Percentiles rank a stretch among this genome's conserved stretches.
Evolutionary conservation across 1,140 invertebrate genomes (phyloP).

Genomic region (Polyergus mexicanus): DNA sequence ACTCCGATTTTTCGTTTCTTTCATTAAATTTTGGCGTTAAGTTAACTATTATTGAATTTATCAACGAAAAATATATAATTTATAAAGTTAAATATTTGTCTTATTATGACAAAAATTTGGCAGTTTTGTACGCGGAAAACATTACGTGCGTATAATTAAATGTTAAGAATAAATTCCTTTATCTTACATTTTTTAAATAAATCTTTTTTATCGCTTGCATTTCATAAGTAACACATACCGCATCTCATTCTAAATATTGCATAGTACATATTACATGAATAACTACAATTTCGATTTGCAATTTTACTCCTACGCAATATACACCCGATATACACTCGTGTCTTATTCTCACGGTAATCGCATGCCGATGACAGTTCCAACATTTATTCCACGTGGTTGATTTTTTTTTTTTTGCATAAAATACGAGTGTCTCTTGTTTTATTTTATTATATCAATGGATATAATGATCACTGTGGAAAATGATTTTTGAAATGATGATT

Average conservation of each 20-base stretch:
- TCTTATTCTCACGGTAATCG: not conserved
- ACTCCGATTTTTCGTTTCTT: not conserved
- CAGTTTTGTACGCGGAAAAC: no score
- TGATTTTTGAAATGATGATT: no score
- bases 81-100: constrained; percentile 5
- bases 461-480: no score
- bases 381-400: no score
- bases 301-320: no score
- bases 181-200: not conserved
- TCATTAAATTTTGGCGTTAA: not conserved
- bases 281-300: not conserved
- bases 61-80: not conserved
- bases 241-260: not conserved
- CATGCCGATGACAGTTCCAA: no score
- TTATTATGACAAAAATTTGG: no score
- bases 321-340: no score
- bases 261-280: not conserved
- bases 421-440: no score
- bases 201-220: not conserved
- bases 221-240: not conserved
- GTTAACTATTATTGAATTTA: not conserved
- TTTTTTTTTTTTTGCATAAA: no score
- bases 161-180: not conserved
- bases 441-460: no score
- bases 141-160: not conserved